Conservation (phyloP, 2,113 vertebrate species). For the Ochotona curzoniae region DNA sequence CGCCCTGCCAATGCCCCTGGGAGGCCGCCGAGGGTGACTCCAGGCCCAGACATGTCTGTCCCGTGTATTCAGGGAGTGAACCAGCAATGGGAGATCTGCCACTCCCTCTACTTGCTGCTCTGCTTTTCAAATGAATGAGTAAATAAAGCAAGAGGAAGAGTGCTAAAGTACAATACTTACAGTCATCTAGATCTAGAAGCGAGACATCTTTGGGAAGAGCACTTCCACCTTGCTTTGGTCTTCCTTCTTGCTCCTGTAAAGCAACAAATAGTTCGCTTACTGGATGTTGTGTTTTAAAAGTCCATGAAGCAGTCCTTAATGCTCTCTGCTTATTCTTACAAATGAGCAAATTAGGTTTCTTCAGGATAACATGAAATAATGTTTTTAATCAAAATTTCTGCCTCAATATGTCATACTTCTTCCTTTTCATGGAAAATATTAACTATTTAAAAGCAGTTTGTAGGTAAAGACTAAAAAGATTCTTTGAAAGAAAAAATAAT, state of each 20-base stretch:
- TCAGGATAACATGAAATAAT: neutral
- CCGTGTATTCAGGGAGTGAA: too few relatives aligned
- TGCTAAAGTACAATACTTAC: slow-evolving; percentile 89
- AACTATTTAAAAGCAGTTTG: slow-evolving; percentile 23
- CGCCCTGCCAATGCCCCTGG: too few relatives aligned
- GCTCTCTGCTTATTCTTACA: neutral
- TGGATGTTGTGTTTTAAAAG: slow-evolving; percentile 1
- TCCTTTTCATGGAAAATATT: neutral
- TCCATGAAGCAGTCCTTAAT: neutral
- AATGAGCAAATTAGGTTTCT: slow-evolving; percentile 32
- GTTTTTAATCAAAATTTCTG: slow-evolving; percentile 38
- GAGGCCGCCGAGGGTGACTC: too few relatives aligned
- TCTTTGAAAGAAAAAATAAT: slow-evolving; percentile 49
- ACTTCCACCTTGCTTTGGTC: slow-evolving; percentile 74
- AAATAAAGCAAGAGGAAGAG: neutral
- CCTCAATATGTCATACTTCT: neutral
- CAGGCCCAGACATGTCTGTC: too few relatives aligned
- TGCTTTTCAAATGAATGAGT: too few relatives aligned
- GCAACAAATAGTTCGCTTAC: slow-evolving; percentile 66
- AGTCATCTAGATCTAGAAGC: slow-evolving; percentile 95
- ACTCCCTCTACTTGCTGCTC: too few relatives aligned
- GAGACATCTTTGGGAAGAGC: slow-evolving; percentile 88
- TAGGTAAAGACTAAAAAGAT: slow-evolving; percentile 38
- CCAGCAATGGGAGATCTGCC: too few relatives aligned
- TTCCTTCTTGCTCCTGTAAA: slow-evolving; percentile 88